Evolutionary conservation across 2,888 invertebrate species (phyloP), one percentile per base, ranked within the genome.

Genomic region (Tenthredo distinguenda): DNA sequence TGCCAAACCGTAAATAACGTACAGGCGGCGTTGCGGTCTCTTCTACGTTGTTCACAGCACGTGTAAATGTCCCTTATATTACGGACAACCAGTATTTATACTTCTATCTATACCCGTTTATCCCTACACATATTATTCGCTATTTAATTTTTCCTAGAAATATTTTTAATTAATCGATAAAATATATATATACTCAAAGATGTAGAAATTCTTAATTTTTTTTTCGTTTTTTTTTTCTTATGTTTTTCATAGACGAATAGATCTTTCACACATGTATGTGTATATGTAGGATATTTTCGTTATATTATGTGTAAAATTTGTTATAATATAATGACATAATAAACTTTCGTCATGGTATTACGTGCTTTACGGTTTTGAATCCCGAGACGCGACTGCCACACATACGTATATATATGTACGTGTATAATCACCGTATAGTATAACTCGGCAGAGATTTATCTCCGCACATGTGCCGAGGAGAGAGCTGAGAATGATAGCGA

Each of bases 1-100:
- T 83, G 83, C 83, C 83, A 83, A 83, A 83, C 83, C 83, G 83
- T 83, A 83, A 83, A 83, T 83, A 83, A 71, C 83, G 83, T 65
- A 71, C 83, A 83, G 83, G 83, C 83, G 83, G 83, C 71, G 83
- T 68, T 83, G 83, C 83, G 83, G 83, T 83, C 83, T 83, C 83
- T 83, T 83, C 83, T 83, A 40, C 83, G 83, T 68, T 83, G 83
- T 83, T 83, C 83, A 47, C 68, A 71, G 83, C 83, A 50, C 83
- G 65, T 83, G 83, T 83, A 83, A 83, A 83, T 83, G 83, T 62
- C 83, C 68, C 83, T 83, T 71, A 81, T 81, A 81, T 77, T 77
- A 55, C 31, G 50, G 34, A 77, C 50, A 50, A 50, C 47, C 77
- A 50, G 55, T 47, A 50, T 77, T 47, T 77, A 26, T 55, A 21